Conservation (phyloP, 2,113 vertebrate genomes). For the Piprites chloris region DNA sequence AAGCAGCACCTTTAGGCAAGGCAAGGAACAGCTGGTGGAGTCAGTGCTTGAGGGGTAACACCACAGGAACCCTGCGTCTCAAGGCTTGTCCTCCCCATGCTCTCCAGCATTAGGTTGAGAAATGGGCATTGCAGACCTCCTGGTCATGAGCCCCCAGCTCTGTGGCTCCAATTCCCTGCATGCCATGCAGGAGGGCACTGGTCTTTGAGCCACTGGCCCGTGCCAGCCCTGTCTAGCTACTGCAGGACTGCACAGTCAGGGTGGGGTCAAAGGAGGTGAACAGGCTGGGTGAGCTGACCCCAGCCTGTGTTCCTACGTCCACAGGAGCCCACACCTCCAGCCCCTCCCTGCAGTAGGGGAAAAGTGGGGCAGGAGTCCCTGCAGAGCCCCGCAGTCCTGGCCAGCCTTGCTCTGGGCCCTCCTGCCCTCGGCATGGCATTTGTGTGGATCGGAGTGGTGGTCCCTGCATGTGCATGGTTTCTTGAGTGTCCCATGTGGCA, state of each 20-base stretch:
- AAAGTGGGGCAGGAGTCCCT: neutral
- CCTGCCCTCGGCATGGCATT: fast-evolving
- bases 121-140: neutral
- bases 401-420: fast-evolving
- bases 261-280: neutral
- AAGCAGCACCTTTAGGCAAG: neutral
- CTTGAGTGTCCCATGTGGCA: fast-evolving
- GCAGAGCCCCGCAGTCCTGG: neutral
- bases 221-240: neutral
- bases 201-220: neutral
- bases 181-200: neutral
- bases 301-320: fast-evolving
- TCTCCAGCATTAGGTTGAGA: neutral
- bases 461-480: neutral
- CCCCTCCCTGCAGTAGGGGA: neutral
- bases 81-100: neutral
- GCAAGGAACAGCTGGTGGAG: neutral
- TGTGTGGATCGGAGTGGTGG: fast-evolving
- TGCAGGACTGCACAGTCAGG: neutral
- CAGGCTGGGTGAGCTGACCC: neutral
- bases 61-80: neutral
- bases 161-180: fast-evolving
- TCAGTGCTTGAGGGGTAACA: neutral
- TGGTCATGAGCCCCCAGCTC: neutral
- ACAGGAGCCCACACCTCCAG: neutral